Conservation (phyloP, 2,113 vertebrate species). For the Cheilinus undulatus region DNA sequence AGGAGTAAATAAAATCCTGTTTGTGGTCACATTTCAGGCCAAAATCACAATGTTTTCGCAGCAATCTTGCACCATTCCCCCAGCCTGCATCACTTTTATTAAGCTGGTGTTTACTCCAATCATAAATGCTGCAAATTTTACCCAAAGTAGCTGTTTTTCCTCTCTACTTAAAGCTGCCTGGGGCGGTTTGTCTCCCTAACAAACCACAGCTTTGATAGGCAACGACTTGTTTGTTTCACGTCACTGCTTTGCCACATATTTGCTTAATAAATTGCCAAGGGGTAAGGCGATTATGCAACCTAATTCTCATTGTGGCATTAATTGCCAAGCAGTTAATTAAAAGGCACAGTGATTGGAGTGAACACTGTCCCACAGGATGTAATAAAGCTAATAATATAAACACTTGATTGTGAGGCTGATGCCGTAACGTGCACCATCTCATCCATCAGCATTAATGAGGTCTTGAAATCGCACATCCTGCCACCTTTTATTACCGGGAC, state of each 20-base stretch:
- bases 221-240: conserved; percentile 70
- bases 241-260: conserved; percentile 73
- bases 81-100: conserved; percentile 17
- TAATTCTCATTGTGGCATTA: conserved; percentile 80
- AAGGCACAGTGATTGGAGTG: conserved; percentile 70
- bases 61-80: conserved; percentile 21
- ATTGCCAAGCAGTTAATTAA: conserved; percentile 83
- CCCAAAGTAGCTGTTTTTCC: conserved; percentile 10
- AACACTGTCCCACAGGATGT: conserved; percentile 66
- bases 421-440: conserved; percentile 52
- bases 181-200: conserved; percentile 58
- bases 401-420: conserved; percentile 71
- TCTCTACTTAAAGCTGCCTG: conserved; percentile 49
- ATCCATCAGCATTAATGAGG: conserved; percentile 58
- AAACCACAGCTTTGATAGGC: conserved; percentile 49
- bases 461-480: conserved; percentile 55
- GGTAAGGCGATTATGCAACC: conserved; percentile 78
- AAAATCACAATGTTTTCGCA: not conserved
- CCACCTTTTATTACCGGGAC: conserved; percentile 57
- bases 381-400: conserved; percentile 73
- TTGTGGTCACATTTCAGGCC: conserved; percentile 6
- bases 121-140: conserved; percentile 10
- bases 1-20: conserved; percentile 12
- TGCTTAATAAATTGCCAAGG: conserved; percentile 75
- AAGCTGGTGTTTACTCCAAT: conserved; percentile 8